A percentile compares a stretch with the other conserved stretches of the same genome.
Evolutionary conservation across 2,113 vertebrate genomes (phyloP).

Genomic region (Motacilla alba): DNA sequence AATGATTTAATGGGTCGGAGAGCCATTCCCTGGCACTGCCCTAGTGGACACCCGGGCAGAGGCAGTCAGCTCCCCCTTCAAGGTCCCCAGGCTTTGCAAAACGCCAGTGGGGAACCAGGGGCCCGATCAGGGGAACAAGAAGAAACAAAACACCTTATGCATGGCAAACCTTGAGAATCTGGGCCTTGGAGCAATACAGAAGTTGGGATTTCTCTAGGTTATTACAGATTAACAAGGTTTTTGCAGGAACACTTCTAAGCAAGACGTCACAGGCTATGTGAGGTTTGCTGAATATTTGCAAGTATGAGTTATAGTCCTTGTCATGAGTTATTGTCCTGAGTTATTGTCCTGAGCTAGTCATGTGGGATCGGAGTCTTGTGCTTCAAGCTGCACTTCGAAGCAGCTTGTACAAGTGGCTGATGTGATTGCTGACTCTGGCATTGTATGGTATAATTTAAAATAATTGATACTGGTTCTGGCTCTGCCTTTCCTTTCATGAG

Average conservation of each 20-base stretch:
- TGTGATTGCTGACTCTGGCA: neutral
- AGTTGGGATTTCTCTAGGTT: neutral
- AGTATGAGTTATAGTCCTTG: neutral
- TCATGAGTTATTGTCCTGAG: too few species aligned
- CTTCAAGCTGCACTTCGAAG: conserved; percentile 18
- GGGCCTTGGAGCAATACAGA: neutral
- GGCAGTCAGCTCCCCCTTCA: neutral
- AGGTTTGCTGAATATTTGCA: neutral
- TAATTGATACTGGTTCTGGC: neutral
- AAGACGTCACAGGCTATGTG: neutral
- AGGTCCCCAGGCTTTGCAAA: neutral
- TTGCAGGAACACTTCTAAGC: neutral
- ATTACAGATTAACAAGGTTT: neutral
- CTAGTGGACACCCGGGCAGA: neutral
- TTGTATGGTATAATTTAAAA: conserved; percentile 17
- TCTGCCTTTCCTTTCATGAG: neutral
- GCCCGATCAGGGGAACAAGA: neutral
- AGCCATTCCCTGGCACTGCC: neutral
- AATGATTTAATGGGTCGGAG: neutral
- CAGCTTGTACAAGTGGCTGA: neutral
- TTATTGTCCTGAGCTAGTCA: neutral
- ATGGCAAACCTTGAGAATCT: neutral
- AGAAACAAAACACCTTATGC: neutral
- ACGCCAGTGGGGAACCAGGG: neutral
- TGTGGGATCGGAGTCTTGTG: neutral